A percentile compares a stretch with the other conserved stretches of the same genome.
phyloP scores from a whole-genome alignment of 2,888 invertebrate genomes.

The Branchipolynoe longqiensis region DNA sequence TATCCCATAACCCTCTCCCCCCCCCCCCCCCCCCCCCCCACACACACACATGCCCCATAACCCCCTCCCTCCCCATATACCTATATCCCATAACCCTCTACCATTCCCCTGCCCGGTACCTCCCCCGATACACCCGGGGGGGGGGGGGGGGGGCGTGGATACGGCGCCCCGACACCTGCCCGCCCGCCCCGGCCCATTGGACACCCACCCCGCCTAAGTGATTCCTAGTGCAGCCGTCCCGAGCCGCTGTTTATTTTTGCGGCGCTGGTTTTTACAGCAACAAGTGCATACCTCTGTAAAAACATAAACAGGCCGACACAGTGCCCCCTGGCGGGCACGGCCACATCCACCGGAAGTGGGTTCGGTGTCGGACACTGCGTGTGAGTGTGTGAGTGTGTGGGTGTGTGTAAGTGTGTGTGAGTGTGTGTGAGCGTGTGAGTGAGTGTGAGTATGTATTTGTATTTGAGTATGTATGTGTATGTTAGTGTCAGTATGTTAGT shows the following conservation, averaged over 20 bases:
- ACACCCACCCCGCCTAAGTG: constrained; percentile 34
- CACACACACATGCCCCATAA: not conserved
- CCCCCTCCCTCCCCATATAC: not conserved
- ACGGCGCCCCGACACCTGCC: not conserved
- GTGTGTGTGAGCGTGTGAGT: too few relatives aligned
- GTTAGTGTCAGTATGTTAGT: too few relatives aligned
- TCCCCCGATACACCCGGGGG: not conserved
- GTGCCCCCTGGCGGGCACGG: not conserved
- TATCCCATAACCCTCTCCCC: too few relatives aligned
- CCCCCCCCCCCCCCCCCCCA: not conserved
- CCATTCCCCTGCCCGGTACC: not conserved
- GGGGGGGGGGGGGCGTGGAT: not conserved
- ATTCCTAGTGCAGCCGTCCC: constrained; percentile 6
- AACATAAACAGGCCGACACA: constrained; percentile 17
- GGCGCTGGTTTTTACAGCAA: constrained; percentile 37
- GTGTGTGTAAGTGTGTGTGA: not conserved
- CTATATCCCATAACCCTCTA: not conserved
- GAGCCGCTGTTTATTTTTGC: constrained; percentile 29
- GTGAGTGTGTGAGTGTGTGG: not conserved
- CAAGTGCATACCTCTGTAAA: constrained; percentile 47
- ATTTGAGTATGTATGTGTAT: too few relatives aligned
- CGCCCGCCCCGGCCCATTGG: not conserved
- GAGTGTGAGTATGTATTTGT: too few relatives aligned
- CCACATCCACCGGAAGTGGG: constrained; percentile 33
- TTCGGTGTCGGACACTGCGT: too few relatives aligned